Conservation (phyloP, 92 coral and sea anemone species). For the Isaurus tuberculatus region DNA sequence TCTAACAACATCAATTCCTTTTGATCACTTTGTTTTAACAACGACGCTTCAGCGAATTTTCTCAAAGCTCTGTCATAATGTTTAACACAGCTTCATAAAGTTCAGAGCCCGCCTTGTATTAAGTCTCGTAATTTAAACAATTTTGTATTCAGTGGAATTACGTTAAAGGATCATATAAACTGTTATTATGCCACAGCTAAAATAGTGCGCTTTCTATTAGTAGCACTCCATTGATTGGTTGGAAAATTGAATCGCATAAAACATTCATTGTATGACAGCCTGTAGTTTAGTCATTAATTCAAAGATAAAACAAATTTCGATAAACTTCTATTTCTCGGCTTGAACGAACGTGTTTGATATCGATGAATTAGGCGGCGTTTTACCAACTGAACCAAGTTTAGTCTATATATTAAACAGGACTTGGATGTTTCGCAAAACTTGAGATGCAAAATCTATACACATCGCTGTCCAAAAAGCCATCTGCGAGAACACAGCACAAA, state of each 20-base stretch:
- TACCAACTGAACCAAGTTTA: neutral
- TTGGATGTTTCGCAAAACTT: neutral
- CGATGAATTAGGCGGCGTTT: neutral
- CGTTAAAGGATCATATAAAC: conserved; percentile 29
- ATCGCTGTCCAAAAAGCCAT: neutral
- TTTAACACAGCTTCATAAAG: conserved; percentile 1
- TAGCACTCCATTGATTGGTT: conserved; percentile 5
- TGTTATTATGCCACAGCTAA: conserved; percentile 28
- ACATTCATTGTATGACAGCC: conserved; percentile 35
- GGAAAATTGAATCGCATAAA: conserved; percentile 5
- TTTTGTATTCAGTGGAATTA: conserved; percentile 44
- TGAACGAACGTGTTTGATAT: neutral
- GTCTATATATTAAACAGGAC: neutral
- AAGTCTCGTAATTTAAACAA: conserved; percentile 32
- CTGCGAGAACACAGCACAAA: neutral
- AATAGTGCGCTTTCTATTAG: conserved; percentile 41
- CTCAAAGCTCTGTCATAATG: neutral
- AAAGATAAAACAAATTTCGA: conserved; percentile 29
- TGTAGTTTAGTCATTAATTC: conserved; percentile 43
- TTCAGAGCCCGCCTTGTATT: neutral
- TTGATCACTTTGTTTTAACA: neutral
- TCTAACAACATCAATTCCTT: neutral
- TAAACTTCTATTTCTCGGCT: conserved; percentile 30
- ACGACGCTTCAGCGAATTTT: neutral
- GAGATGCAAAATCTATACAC: neutral